Conservation (phyloP, 2,113 vertebrate species). For the Cercopithecus mona region DNA sequence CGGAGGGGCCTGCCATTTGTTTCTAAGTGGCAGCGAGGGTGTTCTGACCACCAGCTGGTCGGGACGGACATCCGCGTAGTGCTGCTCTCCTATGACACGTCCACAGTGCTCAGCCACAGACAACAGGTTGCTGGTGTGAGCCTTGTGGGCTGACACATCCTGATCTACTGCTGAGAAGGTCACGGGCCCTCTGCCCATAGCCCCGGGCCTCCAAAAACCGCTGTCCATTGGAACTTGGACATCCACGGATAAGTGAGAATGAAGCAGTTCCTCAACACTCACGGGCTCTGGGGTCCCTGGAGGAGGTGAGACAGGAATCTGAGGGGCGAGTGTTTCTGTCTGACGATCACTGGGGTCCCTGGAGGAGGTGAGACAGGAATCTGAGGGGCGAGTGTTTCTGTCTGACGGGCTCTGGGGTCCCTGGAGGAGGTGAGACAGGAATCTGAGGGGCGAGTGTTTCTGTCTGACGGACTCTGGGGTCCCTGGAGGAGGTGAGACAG, state of each 20-base stretch:
- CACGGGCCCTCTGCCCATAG: accelerated
- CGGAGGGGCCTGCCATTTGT: accelerated
- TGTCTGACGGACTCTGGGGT: not conserved
- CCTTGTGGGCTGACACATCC: accelerated
- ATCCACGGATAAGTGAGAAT: accelerated
- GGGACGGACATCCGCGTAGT: accelerated
- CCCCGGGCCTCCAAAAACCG: accelerated
- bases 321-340: no score
- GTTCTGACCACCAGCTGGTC: not conserved
- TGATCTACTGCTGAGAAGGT: accelerated
- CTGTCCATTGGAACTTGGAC: not conserved
- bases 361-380: not conserved
- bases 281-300: accelerated
- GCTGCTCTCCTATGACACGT: accelerated
- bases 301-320: accelerated
- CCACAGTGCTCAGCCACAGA: not conserved
- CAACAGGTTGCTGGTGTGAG: accelerated
- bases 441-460: accelerated
- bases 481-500: not conserved
- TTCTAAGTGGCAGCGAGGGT: accelerated
- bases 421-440: not conserved
- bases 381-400: accelerated
- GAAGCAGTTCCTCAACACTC: accelerated
- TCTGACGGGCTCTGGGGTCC: not conserved
- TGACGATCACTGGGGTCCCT: accelerated